phyloP scores from a whole-genome alignment of 1,140 invertebrate genomes.

The Nebria ingens region DNA sequence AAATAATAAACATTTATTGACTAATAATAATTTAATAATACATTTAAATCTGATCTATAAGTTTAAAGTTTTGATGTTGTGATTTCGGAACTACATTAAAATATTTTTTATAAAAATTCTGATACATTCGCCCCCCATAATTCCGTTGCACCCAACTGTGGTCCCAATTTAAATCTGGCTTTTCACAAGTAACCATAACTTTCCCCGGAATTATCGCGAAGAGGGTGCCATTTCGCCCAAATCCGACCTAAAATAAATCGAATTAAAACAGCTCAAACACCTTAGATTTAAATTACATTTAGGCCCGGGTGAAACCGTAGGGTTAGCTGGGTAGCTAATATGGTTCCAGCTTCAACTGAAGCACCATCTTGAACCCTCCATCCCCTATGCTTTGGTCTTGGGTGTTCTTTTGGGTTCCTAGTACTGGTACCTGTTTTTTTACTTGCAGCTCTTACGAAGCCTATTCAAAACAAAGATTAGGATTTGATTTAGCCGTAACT shows the following conservation, averaged over 20 bases:
- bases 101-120: slow-evolving; percentile 70
- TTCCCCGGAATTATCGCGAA: slow-evolving; percentile 62
- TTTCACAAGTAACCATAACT: slow-evolving; percentile 67
- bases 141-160: slow-evolving; percentile 52
- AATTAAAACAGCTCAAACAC: not conserved
- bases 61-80: slow-evolving; percentile 61
- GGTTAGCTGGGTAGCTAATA: slow-evolving; percentile 55
- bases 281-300: slow-evolving; percentile 41
- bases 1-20: too few species aligned
- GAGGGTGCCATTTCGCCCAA: slow-evolving; percentile 62
- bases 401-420: slow-evolving; percentile 48
- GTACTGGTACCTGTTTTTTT: slow-evolving; percentile 58
- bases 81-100: slow-evolving; percentile 65
- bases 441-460: slow-evolving; percentile 46
- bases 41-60: slow-evolving; percentile 55
- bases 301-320: slow-evolving; percentile 69
- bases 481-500: not conserved
- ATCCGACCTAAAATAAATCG: slow-evolving; percentile 53
- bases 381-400: slow-evolving; percentile 59
- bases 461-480: slow-evolving; percentile 14
- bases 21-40: not conserved
- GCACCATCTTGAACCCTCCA: slow-evolving; percentile 57
- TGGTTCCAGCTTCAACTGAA: slow-evolving; percentile 49
- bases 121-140: slow-evolving; percentile 48
- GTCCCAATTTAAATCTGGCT: slow-evolving; percentile 58